Conservation (phyloP, 2,113 vertebrate genomes). For the Probosciger aterrimus region DNA sequence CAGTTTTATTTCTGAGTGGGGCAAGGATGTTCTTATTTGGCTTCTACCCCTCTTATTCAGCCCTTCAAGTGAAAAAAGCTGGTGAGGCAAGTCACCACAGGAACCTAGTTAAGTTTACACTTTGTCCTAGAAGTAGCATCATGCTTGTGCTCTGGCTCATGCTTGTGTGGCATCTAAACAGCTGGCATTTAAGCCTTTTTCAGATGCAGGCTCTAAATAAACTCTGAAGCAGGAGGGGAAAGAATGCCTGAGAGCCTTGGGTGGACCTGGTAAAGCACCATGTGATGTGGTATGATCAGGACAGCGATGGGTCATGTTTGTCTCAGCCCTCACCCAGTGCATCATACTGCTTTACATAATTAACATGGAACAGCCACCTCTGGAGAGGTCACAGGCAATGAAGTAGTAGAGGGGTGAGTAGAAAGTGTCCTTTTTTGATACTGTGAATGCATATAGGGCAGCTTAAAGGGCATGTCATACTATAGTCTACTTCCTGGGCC, state of each 20-base stretch:
- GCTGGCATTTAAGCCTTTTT: background rate
- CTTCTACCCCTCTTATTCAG: background rate
- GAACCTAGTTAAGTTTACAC: background rate
- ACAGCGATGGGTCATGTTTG: background rate
- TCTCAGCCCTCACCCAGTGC: background rate
- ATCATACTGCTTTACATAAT: background rate
- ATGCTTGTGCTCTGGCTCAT: background rate
- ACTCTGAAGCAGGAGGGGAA: background rate
- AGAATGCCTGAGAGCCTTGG: background rate
- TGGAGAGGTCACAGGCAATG: background rate
- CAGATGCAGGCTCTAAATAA: background rate
- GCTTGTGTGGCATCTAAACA: background rate
- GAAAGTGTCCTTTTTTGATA: background rate
- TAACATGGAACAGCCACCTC: background rate
- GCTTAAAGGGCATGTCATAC: background rate
- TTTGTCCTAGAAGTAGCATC: background rate
- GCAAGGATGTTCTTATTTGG: background rate
- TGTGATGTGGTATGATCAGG: accelerated
- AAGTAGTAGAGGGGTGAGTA: background rate
- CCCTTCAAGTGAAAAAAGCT: background rate
- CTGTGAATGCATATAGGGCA: background rate
- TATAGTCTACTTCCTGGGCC: background rate
- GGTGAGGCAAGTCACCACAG: background rate
- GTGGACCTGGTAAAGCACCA: background rate
- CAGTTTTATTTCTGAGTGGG: background rate